Evolutionary conservation across 2,797 vertebrate species (phyloP).

Genomic region (Arrhamphus sclerolepis): DNA sequence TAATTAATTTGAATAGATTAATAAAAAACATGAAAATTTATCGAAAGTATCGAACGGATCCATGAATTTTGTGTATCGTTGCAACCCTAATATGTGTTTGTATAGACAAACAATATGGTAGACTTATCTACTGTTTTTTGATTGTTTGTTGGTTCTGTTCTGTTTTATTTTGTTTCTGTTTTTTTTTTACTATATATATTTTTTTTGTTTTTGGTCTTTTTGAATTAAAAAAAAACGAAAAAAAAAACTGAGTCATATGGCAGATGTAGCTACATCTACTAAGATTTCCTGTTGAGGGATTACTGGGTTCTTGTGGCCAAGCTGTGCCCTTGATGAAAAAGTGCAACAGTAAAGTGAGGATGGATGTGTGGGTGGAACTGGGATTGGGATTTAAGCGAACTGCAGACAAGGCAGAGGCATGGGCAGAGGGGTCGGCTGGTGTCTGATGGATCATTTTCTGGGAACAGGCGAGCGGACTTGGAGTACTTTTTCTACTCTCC

Average conservation of each 20-base stretch:
- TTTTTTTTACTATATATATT: too few species aligned
- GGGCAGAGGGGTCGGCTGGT: conserved; percentile 44
- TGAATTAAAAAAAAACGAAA: too few species aligned
- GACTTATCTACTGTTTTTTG: too few species aligned
- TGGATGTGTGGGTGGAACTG: conserved; percentile 67
- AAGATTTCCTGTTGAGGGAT: conserved; percentile 39
- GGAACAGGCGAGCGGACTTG: conserved; percentile 64
- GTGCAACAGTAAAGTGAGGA: conserved; percentile 58
- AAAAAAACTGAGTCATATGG: neutral
- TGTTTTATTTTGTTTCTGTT: too few species aligned
- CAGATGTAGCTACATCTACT: conserved; percentile 19
- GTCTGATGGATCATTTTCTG: conserved; percentile 78
- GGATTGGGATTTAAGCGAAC: conserved; percentile 73
- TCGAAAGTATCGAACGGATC: too few species aligned
- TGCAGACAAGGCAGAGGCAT: conserved; percentile 69
- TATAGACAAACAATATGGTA: too few species aligned
- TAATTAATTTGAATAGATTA: too few species aligned
- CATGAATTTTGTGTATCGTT: too few species aligned
- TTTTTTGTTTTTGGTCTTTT: too few species aligned
- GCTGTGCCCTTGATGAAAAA: conserved; percentile 46
- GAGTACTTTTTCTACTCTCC: conserved; percentile 79
- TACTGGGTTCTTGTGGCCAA: conserved; percentile 37
- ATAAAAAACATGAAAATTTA: too few species aligned
- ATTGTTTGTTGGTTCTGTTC: too few species aligned
- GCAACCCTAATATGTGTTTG: too few species aligned